These are phyloP conservation scores for Aspidiotus destructor DNA, from an alignment of 2,888 invertebrate genomes.

Conservation along the genomic window DNA sequence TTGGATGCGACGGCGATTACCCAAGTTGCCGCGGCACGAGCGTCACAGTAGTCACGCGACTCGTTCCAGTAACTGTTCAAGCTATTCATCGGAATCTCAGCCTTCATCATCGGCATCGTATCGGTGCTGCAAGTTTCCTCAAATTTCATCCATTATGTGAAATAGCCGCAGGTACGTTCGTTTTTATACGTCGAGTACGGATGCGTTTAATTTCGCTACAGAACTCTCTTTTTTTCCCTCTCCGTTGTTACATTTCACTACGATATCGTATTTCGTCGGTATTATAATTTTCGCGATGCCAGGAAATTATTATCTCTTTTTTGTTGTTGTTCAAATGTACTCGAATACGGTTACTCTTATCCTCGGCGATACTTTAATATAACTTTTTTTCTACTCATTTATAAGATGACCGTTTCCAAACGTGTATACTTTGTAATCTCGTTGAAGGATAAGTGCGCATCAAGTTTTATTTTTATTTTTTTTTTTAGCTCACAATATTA, in stretches of 20 bases:
- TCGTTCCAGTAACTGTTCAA: constrained; percentile 23
- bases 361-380: neutral
- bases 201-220: neutral
- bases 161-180: neutral
- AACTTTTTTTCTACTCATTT: constrained; percentile 8
- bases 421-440: too few relatives aligned
- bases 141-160: constrained; percentile 27
- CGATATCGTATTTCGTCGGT: too few relatives aligned
- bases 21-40: constrained; percentile 52
- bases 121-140: constrained; percentile 26
- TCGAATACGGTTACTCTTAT: neutral
- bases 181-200: constrained; percentile 2
- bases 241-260: neutral
- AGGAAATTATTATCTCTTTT: constrained; percentile 9
- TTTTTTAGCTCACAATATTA: constrained; percentile 20
- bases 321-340: neutral
- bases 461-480: too few relatives aligned
- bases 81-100: constrained; percentile 25
- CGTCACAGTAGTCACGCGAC: constrained; percentile 30
- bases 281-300: constrained; percentile 28
- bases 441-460: too few relatives aligned
- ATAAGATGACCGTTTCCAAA: neutral
- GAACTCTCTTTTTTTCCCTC: neutral
- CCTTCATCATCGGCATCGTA: constrained; percentile 27
- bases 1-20: constrained; percentile 71